A percentile compares a stretch with the other conserved stretches of the same genome.
Evolutionary conservation across 64 coral and sea anemone species (phyloP).

Genomic region (Montipora efflorescens): DNA sequence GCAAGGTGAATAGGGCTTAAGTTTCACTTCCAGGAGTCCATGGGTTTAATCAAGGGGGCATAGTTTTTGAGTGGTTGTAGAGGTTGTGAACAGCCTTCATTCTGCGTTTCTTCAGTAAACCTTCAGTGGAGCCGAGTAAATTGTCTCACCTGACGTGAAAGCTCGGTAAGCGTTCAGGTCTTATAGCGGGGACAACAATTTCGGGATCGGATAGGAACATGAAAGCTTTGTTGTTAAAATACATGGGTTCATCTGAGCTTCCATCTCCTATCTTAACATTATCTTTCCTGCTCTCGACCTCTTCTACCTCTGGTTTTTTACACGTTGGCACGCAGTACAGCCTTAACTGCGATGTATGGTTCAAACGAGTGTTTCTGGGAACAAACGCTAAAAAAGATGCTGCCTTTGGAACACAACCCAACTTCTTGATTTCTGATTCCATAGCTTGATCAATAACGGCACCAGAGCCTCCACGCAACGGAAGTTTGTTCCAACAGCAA

Average conservation of each 20-base stretch:
- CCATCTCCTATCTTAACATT: neutral
- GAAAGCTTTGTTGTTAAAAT: neutral
- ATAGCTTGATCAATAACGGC: too few species aligned
- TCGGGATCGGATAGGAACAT: too few species aligned
- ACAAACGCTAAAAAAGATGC: slow-evolving; percentile 20
- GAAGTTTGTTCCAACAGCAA: neutral
- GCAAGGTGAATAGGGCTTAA: too few species aligned
- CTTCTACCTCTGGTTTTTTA: neutral
- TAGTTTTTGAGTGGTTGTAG: too few species aligned
- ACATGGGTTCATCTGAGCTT: neutral
- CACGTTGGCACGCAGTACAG: neutral
- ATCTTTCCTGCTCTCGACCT: neutral
- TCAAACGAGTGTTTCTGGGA: neutral
- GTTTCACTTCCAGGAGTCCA: too few species aligned
- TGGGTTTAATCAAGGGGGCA: too few species aligned
- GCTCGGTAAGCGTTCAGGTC: too few species aligned
- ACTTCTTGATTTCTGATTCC: too few species aligned
- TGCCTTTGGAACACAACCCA: neutral
- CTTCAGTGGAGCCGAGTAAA: too few species aligned
- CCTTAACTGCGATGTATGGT: neutral
- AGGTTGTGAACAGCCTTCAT: too few species aligned
- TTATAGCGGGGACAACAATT: neutral
- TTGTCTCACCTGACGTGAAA: too few species aligned
- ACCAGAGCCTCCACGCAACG: neutral
- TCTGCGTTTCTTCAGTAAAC: too few species aligned